Evolutionary conservation across 2,888 invertebrate species (phyloP).

Genomic region (Pristionchus mayeri): DNA sequence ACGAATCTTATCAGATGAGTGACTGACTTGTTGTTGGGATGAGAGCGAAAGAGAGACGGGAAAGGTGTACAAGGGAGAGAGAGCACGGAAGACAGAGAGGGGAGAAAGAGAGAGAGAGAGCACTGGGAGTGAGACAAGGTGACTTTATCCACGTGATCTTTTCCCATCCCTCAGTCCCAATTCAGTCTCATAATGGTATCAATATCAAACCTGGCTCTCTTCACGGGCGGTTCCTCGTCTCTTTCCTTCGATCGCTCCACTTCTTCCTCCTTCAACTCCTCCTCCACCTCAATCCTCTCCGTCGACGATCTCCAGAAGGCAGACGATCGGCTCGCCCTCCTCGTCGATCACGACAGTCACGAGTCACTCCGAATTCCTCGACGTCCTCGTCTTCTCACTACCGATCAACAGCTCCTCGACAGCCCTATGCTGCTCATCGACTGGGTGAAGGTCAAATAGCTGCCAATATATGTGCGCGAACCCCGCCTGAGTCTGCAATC

Average conservation of each 20-base stretch:
- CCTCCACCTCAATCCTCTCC: background rate
- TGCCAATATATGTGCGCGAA: background rate
- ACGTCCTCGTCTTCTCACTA: background rate
- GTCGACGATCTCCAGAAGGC: too few species aligned
- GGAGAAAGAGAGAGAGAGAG: slow-evolving; percentile 4
- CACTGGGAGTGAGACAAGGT: background rate
- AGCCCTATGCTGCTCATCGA: background rate
- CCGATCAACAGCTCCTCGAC: background rate
- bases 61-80: background rate
- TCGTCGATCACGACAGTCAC: too few species aligned
- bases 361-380: too few species aligned
- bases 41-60: slow-evolving; percentile 2
- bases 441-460: too few species aligned
- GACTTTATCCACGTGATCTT: slow-evolving; percentile 12
- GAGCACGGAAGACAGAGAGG: background rate
- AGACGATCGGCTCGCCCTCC: too few species aligned
- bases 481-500: too few species aligned
- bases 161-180: slow-evolving; percentile 26
- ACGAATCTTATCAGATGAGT: background rate
- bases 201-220: slow-evolving; percentile 10
- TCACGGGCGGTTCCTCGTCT: slow-evolving; percentile 21
- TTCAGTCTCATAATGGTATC: background rate
- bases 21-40: background rate
- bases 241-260: background rate
- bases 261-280: background rate